Percentiles rank a stretch among this genome's conserved stretches.
phyloP scores from a whole-genome alignment of 2,797 vertebrate genomes.

The Hozukius guyotensis region DNA sequence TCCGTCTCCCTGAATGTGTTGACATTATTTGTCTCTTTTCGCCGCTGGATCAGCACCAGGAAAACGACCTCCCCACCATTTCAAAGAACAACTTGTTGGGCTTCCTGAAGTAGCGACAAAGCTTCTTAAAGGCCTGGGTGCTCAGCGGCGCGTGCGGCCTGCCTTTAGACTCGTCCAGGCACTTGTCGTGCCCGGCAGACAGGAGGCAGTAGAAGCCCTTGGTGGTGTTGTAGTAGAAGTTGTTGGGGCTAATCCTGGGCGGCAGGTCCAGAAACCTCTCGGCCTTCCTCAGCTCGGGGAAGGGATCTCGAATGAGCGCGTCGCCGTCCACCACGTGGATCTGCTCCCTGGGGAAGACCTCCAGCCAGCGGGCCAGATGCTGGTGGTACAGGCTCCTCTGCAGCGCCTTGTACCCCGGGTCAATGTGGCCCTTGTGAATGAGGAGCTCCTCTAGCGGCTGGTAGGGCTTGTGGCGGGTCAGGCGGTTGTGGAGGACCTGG shows the following conservation, averaged over 20 bases:
- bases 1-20: conserved; percentile 43
- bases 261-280: conserved; percentile 84
- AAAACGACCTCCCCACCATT: conserved; percentile 85
- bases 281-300: conserved; percentile 83
- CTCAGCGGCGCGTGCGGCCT: conserved; percentile 83
- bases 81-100: conserved; percentile 85
- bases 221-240: conserved; percentile 89
- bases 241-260: conserved; percentile 77
- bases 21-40: neutral
- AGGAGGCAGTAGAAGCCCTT: conserved; percentile 89
- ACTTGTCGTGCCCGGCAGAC: conserved; percentile 83
- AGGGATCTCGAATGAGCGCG: conserved; percentile 82
- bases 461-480: conserved; percentile 83
- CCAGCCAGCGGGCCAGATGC: conserved; percentile 83
- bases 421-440: conserved; percentile 73
- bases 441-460: conserved; percentile 83
- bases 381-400: conserved; percentile 86
- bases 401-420: conserved; percentile 83
- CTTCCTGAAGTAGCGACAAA: conserved; percentile 82
- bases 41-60: conserved; percentile 82
- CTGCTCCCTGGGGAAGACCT: conserved; percentile 82
- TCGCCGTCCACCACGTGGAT: conserved; percentile 88
- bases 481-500: conserved; percentile 87
- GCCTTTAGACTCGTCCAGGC: conserved; percentile 88
- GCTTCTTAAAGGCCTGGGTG: conserved; percentile 76